These are phyloP conservation scores for Gonioctena quinquepunctata DNA, from an alignment of 1,140 invertebrate genomes.

Conservation along the genomic window DNA sequence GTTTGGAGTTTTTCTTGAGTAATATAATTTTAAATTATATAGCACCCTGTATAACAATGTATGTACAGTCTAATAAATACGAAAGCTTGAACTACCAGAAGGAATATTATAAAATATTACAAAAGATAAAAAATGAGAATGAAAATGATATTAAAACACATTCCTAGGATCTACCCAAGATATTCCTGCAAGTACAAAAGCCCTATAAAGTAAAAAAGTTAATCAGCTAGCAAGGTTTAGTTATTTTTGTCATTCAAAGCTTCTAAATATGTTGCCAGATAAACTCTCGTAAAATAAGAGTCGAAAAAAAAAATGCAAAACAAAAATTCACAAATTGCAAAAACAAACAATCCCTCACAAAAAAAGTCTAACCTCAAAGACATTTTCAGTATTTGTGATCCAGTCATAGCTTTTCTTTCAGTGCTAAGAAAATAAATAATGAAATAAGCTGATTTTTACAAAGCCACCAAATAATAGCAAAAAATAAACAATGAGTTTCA, in stretches of 20 bases:
- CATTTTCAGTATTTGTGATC: slow-evolving; percentile 58
- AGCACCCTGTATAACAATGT: too few species aligned
- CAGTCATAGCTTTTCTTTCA: slow-evolving; percentile 59
- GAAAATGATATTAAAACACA: too few species aligned
- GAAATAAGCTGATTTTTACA: background rate
- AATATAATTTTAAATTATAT: too few species aligned
- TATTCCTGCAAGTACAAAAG: too few species aligned
- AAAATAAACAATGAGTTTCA: too few species aligned
- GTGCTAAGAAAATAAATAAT: slow-evolving; percentile 45
- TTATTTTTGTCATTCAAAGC: background rate
- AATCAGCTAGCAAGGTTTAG: background rate
- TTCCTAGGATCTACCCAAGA: background rate
- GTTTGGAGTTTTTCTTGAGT: too few species aligned
- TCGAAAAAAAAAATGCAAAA: slow-evolving; percentile 4
- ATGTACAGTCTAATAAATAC: too few species aligned
- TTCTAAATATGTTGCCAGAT: background rate
- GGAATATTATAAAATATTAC: too few species aligned
- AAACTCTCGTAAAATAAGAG: background rate
- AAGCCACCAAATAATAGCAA: background rate
- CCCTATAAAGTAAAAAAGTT: background rate
- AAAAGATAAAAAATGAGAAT: too few species aligned
- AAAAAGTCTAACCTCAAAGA: slow-evolving; percentile 52
- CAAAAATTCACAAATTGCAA: slow-evolving; percentile 25
- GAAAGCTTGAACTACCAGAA: too few species aligned
- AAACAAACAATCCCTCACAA: slow-evolving; percentile 33